Base-by-base conservation (phyloP, 2,888 invertebrate species). In the Clivina fossor region DNA sequence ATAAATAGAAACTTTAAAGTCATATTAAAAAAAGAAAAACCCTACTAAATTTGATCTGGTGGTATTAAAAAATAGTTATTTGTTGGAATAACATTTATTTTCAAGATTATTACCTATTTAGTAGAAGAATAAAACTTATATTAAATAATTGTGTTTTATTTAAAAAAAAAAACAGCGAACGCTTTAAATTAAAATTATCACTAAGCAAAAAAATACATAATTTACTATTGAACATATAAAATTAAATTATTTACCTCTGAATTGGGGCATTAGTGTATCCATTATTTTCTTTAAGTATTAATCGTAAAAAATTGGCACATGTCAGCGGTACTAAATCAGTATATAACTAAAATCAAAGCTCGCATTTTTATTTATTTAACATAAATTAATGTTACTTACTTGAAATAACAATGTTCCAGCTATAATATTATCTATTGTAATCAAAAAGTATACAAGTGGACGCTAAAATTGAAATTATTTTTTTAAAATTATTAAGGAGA, bases 221-320 rank as follows among this genome's bases (percentile, higher is more conserved):
- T 37, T 37, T 16, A 7, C 13, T 37, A 13, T 16, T 16, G n/a
- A n/a, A n/a, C n/a, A 5, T 18, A 3, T 16, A 43, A 22, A 24
- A 11, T 4, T 11, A 41, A 19, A 54, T 11, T 20, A n/a, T 11
- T 44, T 64, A 73, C 72, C 73, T 77, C 65, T 85, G 85, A 13
- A 86, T 73, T 2, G 79, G 76, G 1, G 82, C 78, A 41, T 80
- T 79, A 24, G 74, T 68, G 66, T 80, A 82, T 4, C 81, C 80
- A 4, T 76, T 75, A 28, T 63, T 72, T 37, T 62, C 73, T 2
- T 68, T 68, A 33, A 71, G 72, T 65, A 83, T 83, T 15, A 80
- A 74, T 13, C 78, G 77, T 18, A 81, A 65, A 63, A 84, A 84
- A 62, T 80, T 79, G 47, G 78, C 76, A 60, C 80, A 79, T 0